Base-by-base conservation (phyloP, 2,888 invertebrate genomes). In the Geotrupes spiniger region DNA sequence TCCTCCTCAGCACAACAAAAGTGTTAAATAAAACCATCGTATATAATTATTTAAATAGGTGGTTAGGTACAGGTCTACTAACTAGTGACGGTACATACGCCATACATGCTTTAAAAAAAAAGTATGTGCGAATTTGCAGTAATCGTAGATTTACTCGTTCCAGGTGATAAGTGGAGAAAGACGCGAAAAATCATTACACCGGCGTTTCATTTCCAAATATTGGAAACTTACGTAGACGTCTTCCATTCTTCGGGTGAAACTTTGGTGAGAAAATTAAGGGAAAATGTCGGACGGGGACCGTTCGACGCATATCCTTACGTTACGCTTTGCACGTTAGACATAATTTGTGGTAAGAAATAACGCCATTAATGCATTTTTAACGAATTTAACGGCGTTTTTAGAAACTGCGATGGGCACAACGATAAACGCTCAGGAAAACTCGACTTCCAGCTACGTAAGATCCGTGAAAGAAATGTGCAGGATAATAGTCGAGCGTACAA, bases 331-430 rank as follows among this genome's bases (percentile, higher is more conserved):
- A 80, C 75, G 2, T 65, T 82, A 61, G 81, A 82, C 63, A 75
- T 78, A 27, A 80, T 82, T 36, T 78, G 80, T 62, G 80, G 80
- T 80, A 66, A 17, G 27, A 36, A 4, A 21, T n/a, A n/a, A n/a
- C n/a, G n/a, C n/a, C 6, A 21, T 21, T 21, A 4, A 4, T 21
- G 3, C 3, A 4, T 21, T 4, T 21, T 4, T 21, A 21, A 21
- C 3, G 6, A 4, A 39, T 42, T 44, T 51, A 44, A 29, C 16
- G 41, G 54, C 45, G 16, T 61, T 69, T 76, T 44, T 74, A 88
- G 91, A 92, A 74, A 84, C 88, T 6, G 86, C 92, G 3, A 92
- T 92, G 92, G 92, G 91, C 1, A 79, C 82, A 4, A 78, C 80
- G 16, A 74, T 89, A 0, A 76, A 87, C 63, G 87, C 89, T 0